Conservation (phyloP, 2,888 invertebrate species). For the Augiades crinisus region DNA sequence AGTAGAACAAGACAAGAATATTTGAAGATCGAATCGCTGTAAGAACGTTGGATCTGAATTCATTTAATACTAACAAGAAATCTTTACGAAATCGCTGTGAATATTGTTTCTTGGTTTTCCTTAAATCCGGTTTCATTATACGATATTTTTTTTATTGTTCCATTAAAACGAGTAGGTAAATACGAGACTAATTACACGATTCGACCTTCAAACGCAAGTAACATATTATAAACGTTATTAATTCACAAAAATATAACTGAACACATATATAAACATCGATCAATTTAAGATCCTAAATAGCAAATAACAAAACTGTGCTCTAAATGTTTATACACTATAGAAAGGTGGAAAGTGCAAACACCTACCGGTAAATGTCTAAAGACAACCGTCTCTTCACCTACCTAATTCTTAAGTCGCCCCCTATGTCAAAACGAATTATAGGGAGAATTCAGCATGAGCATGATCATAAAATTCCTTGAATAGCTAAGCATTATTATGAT, state of each 20-base stretch:
- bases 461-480: too few relatives aligned
- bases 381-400: background rate
- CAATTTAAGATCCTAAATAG: background rate
- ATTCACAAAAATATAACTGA: background rate
- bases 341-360: background rate
- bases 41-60: too few relatives aligned
- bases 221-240: background rate
- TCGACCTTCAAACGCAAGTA: background rate
- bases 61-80: background rate
- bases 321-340: slow-evolving; percentile 5
- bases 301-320: slow-evolving; percentile 3
- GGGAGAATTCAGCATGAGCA: too few relatives aligned
- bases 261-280: background rate
- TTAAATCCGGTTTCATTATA: too few relatives aligned
- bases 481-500: too few relatives aligned
- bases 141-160: too few relatives aligned
- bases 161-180: background rate
- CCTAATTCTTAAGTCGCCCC: background rate
- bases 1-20: slow-evolving; percentile 35
- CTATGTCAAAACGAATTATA: background rate
- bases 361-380: background rate
- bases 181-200: background rate
- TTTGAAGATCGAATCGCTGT: too few relatives aligned
- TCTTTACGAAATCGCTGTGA: background rate
- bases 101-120: background rate